phyloP scores from a whole-genome alignment of 2,113 vertebrate genomes.

The Malurus elegans region DNA sequence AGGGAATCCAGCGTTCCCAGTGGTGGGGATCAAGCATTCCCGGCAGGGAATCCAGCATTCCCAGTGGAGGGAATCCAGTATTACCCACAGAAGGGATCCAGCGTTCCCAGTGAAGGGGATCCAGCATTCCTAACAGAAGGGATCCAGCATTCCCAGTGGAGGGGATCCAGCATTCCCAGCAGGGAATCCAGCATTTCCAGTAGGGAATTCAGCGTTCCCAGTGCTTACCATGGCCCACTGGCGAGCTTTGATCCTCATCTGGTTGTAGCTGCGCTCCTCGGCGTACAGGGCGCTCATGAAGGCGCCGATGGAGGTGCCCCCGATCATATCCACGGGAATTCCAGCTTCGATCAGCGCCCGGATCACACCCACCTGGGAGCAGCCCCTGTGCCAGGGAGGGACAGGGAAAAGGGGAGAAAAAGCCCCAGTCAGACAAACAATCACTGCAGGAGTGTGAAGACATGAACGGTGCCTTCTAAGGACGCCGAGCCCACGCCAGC shows the following conservation, averaged over 20 bases:
- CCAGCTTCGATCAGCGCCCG: constrained; percentile 84
- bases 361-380: constrained; percentile 89
- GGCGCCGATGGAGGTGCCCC: constrained; percentile 90
- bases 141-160: accelerated
- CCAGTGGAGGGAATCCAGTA: not conserved
- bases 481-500: not conserved
- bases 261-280: constrained; percentile 87
- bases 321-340: constrained; percentile 90
- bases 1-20: not conserved
- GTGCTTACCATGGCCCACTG: constrained; percentile 89
- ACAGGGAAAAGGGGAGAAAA: too few species aligned
- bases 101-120: not conserved
- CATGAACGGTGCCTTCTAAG: not conserved
- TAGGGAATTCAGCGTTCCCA: accelerated
- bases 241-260: constrained; percentile 84
- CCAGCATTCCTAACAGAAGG: not conserved
- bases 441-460: not conserved
- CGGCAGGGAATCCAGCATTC: not conserved
- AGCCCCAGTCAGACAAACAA: not conserved
- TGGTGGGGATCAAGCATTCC: not conserved
- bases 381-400: constrained; percentile 76
- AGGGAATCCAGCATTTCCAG: accelerated
- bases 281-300: constrained; percentile 91
- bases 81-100: not conserved
- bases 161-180: accelerated